Percentiles rank a stretch among this genome's conserved stretches.
phyloP scores from a whole-genome alignment of 2,797 vertebrate species.

The Mallotus villosus region DNA sequence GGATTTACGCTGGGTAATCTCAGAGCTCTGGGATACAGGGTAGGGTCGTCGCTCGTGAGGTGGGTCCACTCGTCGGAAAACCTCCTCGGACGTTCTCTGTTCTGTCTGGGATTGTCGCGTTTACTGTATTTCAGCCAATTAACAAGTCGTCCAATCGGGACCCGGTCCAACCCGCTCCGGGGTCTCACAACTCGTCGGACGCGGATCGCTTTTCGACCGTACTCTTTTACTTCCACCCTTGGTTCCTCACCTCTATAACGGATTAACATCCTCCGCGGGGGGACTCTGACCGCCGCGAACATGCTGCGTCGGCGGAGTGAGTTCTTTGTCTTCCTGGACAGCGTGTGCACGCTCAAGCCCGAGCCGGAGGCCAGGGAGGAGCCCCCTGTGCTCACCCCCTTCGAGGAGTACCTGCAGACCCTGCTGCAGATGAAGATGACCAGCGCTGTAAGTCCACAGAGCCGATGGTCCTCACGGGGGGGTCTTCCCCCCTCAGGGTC shows the following conservation, averaged over 20 bases:
- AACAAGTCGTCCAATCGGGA: neutral
- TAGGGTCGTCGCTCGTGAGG: constrained; percentile 27
- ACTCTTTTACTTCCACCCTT: neutral
- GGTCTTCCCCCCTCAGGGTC: too few species aligned
- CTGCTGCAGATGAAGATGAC: constrained; percentile 69
- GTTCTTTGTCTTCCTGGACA: constrained; percentile 66
- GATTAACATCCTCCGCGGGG: constrained; percentile 34
- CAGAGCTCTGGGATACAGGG: constrained; percentile 9
- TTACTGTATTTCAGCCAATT: neutral
- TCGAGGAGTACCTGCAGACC: constrained; percentile 66
- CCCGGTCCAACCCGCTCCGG: neutral
- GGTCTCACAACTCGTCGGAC: constrained; percentile 3
- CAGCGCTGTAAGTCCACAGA: constrained; percentile 65
- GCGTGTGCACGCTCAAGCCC: constrained; percentile 37
- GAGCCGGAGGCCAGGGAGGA: constrained; percentile 50
- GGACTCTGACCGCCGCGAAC: constrained; percentile 14
- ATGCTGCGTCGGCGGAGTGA: constrained; percentile 69
- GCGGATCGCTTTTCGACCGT: neutral
- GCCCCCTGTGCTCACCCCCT: constrained; percentile 36
- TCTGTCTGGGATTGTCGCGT: neutral
- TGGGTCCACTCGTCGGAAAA: constrained; percentile 31
- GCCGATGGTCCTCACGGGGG: neutral
- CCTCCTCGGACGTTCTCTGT: constrained; percentile 29
- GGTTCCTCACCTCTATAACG: constrained; percentile 17
- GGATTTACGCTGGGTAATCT: constrained; percentile 49